A percentile compares a stretch with the other conserved stretches of the same genome.
Evolutionary conservation across 1,140 invertebrate genomes (phyloP).

Genomic region (Aleiodes sp.): DNA sequence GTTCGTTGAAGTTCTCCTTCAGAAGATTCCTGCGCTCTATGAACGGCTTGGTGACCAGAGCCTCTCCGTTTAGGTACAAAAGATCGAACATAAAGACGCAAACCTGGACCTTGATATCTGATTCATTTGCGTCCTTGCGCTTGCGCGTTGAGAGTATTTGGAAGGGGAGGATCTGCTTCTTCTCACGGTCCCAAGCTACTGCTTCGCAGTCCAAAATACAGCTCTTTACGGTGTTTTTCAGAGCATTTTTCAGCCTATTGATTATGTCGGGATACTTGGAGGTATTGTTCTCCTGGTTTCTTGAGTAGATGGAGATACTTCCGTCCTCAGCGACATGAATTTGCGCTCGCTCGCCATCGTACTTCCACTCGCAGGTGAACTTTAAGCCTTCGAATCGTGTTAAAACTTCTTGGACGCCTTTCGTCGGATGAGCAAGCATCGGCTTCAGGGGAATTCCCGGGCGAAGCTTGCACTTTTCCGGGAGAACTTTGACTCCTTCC

Average conservation of each 20-base stretch:
- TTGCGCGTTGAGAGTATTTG: constrained; percentile 97
- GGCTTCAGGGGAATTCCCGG: constrained; percentile 96
- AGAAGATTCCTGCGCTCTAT: constrained; percentile 80
- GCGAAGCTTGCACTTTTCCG: constrained; percentile 85
- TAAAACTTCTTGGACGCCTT: constrained; percentile 90
- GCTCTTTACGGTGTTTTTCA: constrained; percentile 74
- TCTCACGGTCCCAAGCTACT: constrained; percentile 94
- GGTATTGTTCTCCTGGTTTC: constrained; percentile 99
- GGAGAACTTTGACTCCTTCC: constrained; percentile 82
- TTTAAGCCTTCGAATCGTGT: constrained; percentile 89
- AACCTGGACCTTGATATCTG: constrained; percentile 96
- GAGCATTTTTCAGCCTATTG: constrained; percentile 72
- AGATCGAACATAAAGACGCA: constrained; percentile 99
- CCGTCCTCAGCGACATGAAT: constrained; percentile 80
- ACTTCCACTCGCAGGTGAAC: constrained; percentile 99
- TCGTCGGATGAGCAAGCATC: constrained; percentile 98
- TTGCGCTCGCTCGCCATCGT: constrained; percentile 98
- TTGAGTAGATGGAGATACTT: constrained; percentile 85
- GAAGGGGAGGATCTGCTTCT: constrained; percentile 94
- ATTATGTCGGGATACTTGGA: constrained; percentile 98
- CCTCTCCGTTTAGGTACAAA: constrained; percentile 90
- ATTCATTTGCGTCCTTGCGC: constrained; percentile 90
- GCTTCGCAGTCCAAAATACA: constrained; percentile 97
- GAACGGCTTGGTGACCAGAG: constrained; percentile 86
- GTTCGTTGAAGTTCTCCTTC: constrained; percentile 77